phyloP scores from a whole-genome alignment of 2,888 invertebrate genomes.

The Entomobrya multifasciata region DNA sequence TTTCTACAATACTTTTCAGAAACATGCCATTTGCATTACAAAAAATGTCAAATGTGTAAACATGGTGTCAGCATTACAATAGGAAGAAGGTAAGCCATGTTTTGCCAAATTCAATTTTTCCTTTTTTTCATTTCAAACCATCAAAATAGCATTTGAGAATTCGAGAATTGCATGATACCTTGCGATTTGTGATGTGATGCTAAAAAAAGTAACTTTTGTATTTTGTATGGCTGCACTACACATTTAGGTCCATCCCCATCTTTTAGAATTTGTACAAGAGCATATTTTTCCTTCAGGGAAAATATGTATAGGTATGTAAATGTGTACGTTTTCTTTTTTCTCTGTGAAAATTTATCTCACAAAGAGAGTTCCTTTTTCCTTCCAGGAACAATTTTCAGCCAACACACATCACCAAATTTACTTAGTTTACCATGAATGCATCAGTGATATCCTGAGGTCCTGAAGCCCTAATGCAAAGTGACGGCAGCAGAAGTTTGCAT shows the following conservation, averaged over 20 bases:
- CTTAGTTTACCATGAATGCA: conserved; percentile 11
- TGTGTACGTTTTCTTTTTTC: background rate
- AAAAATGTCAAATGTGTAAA: background rate
- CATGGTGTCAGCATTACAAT: background rate
- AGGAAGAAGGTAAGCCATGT: background rate
- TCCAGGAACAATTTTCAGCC: background rate
- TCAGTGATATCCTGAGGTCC: background rate
- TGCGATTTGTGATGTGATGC: too few species aligned
- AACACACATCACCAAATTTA: background rate
- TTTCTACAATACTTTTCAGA: too few species aligned
- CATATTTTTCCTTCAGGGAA: background rate
- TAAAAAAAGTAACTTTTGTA: too few species aligned
- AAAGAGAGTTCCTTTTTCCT: background rate
- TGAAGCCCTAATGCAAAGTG: conserved; percentile 14
- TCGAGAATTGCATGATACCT: too few species aligned
- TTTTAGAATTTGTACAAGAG: background rate
- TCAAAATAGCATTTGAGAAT: too few species aligned
- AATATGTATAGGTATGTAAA: too few species aligned
- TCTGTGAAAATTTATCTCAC: too few species aligned
- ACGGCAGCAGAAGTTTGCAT: background rate
- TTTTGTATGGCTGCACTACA: too few species aligned
- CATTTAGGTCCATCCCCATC: background rate
- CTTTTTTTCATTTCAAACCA: too few species aligned
- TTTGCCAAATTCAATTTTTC: background rate
- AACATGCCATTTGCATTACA: background rate